Conservation (phyloP, 64 coral and sea anemone species). For the Catalaphyllia jardinei region DNA sequence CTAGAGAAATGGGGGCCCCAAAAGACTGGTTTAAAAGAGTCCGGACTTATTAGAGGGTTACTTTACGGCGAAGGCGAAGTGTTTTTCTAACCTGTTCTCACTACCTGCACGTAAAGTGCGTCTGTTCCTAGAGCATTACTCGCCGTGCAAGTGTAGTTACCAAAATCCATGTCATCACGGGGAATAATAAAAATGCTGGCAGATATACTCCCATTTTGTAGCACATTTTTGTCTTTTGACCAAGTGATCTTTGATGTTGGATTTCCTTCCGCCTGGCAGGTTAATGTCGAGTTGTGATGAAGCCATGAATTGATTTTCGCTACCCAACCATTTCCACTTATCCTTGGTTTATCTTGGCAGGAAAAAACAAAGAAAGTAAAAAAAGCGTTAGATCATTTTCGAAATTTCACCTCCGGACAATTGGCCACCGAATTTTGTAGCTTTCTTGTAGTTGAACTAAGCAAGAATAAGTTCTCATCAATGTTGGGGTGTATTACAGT, state of each 20-base stretch:
- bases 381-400: not conserved
- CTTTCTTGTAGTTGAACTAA: too few relatives aligned
- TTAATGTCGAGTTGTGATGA: not conserved
- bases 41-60: too few relatives aligned
- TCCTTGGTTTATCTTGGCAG: conserved; percentile 12
- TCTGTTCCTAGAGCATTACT: not conserved
- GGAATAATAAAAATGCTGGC: not conserved
- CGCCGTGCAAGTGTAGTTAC: conserved; percentile 6
- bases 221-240: not conserved
- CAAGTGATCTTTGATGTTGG: not conserved
- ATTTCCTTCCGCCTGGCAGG: conserved; percentile 25
- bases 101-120: not conserved
- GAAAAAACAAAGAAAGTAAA: not conserved
- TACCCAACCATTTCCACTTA: not conserved
- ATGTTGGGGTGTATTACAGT: too few relatives aligned
- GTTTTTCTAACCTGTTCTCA: not conserved
- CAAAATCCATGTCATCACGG: not conserved
- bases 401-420: not conserved
- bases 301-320: conserved; percentile 7
- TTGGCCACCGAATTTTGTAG: too few relatives aligned
- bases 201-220: not conserved
- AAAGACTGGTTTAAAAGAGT: too few relatives aligned
- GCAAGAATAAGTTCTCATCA: too few relatives aligned
- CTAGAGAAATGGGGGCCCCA: too few relatives aligned
- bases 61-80: too few relatives aligned